These are phyloP conservation scores for Coleophora deauratella DNA, from an alignment of 2,888 invertebrate genomes.

Conservation along the genomic window DNA sequence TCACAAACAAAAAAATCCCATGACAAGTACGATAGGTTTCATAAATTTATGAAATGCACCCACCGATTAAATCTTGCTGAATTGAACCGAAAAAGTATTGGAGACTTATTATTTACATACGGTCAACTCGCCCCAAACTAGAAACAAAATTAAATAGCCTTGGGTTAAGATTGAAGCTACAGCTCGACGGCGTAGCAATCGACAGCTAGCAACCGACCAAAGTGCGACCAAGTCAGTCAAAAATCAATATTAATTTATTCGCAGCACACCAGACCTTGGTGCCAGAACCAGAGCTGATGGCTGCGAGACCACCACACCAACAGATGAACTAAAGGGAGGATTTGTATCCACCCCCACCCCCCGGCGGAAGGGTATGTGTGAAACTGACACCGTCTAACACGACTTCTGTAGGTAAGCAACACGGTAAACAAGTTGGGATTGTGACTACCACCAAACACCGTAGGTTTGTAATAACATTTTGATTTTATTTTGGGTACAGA, in stretches of 20 bases:
- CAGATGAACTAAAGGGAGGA: conserved; percentile 20
- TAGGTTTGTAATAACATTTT: background rate
- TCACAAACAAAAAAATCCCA: no score
- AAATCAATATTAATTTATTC: conserved; percentile 1
- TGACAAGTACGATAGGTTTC: no score
- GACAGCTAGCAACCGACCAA: no score
- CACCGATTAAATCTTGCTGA: no score
- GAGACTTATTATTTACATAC: no score
- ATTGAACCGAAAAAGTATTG: no score
- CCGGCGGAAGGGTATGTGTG: conserved; percentile 55
- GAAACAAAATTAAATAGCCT: no score
- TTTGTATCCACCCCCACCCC: conserved; percentile 14
- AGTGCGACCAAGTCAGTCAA: no score
- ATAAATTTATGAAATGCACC: no score
- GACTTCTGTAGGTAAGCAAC: conserved; percentile 2
- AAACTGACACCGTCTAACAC: background rate
- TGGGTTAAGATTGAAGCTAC: no score
- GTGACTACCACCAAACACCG: background rate
- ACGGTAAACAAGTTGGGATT: background rate
- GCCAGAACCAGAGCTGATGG: conserved; percentile 60
- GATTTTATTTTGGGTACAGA: background rate
- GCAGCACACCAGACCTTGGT: conserved; percentile 49
- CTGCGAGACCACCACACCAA: conserved; percentile 39
- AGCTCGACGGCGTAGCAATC: no score
- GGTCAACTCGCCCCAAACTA: no score